Evolutionary conservation across 2,888 invertebrate species (phyloP).

Genomic region (Plusia festucae): DNA sequence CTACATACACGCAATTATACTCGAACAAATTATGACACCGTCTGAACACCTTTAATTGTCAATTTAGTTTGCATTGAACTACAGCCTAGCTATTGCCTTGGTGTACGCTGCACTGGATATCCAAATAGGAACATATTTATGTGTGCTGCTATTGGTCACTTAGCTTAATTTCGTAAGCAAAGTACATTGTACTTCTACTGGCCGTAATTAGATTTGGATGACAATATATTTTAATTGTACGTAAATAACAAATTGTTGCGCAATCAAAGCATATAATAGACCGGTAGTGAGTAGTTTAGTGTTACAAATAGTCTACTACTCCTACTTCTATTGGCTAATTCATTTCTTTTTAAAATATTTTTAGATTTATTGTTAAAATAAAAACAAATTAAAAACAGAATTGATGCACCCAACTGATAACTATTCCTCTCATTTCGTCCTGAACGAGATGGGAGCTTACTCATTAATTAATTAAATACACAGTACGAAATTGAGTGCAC

Average conservation of each 20-base stretch:
- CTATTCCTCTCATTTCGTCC: conserved; percentile 8
- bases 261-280: no score
- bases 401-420: no score
- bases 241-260: no score
- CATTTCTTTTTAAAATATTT: not conserved
- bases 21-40: conserved; percentile 44
- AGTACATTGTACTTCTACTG: no score
- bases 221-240: no score
- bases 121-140: not conserved
- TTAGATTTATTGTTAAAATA: no score
- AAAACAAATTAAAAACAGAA: no score
- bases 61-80: conserved; percentile 51
- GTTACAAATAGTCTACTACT: no score
- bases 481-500: conserved; percentile 62
- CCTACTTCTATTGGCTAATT: no score
- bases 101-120: not conserved
- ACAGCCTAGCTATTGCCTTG: not conserved
- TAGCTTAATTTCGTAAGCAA: no score
- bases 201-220: no score
- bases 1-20: conserved; percentile 39
- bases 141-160: not conserved
- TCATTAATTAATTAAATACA: conserved; percentile 62
- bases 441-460: conserved; percentile 46
- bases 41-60: conserved; percentile 50
- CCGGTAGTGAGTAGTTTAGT: no score